These are phyloP conservation scores for Labeo calbasu DNA, from an alignment of 2,797 vertebrate genomes.

Conservation along the genomic window DNA sequence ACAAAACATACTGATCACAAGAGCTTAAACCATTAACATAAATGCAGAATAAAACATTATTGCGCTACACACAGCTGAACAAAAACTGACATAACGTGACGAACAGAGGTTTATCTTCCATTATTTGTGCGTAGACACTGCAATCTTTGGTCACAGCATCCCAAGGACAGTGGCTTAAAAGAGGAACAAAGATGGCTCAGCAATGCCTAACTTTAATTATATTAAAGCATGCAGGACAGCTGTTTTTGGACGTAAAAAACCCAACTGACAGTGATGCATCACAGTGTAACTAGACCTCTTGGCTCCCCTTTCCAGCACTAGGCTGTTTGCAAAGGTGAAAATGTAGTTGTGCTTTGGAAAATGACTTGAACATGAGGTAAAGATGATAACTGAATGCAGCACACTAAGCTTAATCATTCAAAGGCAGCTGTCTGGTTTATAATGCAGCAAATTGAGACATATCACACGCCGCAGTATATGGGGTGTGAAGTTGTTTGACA, in stretches of 20 bases:
- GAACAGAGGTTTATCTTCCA: conserved; percentile 49
- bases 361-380: conserved; percentile 49
- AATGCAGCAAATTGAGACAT: conserved; percentile 3
- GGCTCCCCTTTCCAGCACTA: conserved; percentile 12
- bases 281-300: conserved; percentile 8
- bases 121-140: conserved; percentile 33
- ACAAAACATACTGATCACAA: conserved; percentile 24
- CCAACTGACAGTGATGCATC: background rate
- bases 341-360: conserved; percentile 44
- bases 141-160: conserved; percentile 48
- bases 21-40: background rate
- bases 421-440: background rate
- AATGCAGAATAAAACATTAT: conserved; percentile 13
- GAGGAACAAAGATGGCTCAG: conserved; percentile 27
- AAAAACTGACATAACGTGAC: background rate
- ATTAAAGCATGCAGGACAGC: background rate
- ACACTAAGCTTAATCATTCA: background rate
- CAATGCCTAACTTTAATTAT: conserved; percentile 12
- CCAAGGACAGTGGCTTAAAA: conserved; percentile 18
- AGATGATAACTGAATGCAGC: conserved; percentile 10
- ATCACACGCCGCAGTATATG: background rate
- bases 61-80: background rate
- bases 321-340: background rate
- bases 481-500: background rate
- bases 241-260: background rate